These are phyloP conservation scores for Aphodius granarius DNA, from an alignment of 2,888 invertebrate species.

Conservation along the genomic window DNA sequence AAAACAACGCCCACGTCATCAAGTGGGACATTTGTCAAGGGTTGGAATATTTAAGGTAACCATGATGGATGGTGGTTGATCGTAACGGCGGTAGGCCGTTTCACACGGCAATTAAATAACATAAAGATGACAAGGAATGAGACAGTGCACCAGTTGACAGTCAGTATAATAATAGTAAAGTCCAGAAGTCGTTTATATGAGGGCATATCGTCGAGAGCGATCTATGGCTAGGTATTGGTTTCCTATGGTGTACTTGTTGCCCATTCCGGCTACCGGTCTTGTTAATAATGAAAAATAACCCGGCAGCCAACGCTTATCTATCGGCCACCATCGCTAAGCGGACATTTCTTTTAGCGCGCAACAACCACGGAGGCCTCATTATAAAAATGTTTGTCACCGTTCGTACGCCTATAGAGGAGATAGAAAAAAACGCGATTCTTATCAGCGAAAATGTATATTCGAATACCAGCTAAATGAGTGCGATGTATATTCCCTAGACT, in stretches of 20 bases:
- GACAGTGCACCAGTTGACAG: background rate
- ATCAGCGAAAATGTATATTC: constrained; percentile 11
- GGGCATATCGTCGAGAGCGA: constrained; percentile 5
- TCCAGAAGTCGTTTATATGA: constrained; percentile 8
- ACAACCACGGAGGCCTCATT: constrained; percentile 17
- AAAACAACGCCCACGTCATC: background rate
- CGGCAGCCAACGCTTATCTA: constrained; percentile 12
- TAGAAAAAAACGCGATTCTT: constrained; percentile 1
- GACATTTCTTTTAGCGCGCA: constrained; percentile 14
- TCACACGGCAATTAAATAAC: constrained; percentile 14
- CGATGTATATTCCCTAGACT: background rate
- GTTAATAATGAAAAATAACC: constrained; percentile 25
- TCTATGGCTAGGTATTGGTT: constrained; percentile 2
- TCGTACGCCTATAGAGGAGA: constrained; percentile 3
- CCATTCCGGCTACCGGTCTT: constrained; percentile 21
- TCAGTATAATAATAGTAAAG: constrained; percentile 9
- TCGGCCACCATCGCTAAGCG: constrained; percentile 12
- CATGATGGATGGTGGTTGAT: constrained; percentile 8
- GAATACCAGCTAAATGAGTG: constrained; percentile 9
- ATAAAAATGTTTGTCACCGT: constrained; percentile 23
- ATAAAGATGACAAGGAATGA: constrained; percentile 14
- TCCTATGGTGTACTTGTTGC: constrained; percentile 1
- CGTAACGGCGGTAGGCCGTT: constrained; percentile 1
- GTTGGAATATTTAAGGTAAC: constrained; percentile 4
- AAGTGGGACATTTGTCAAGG: background rate